These are phyloP conservation scores for Caenorhabditis sulstoni DNA, from an alignment of 2,888 invertebrate species.

Conservation along the genomic window DNA sequence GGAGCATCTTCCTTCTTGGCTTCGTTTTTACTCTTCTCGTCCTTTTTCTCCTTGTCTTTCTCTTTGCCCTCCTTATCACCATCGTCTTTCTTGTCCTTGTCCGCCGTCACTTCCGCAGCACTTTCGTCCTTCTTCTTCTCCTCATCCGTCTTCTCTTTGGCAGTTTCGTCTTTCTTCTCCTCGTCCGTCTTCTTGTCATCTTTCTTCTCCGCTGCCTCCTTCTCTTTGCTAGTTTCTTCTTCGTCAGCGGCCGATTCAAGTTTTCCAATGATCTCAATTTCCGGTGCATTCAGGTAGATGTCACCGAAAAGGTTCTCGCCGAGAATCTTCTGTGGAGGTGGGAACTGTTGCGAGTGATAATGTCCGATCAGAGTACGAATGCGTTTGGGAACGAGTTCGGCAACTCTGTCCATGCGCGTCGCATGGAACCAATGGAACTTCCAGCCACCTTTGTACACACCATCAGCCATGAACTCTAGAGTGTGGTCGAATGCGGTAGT, in stretches of 20 bases:
- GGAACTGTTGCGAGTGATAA: slow-evolving; percentile 25
- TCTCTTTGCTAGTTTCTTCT: slow-evolving; percentile 17
- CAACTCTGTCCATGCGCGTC: slow-evolving; percentile 41
- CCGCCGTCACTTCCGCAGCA: not conserved
- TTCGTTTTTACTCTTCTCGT: not conserved
- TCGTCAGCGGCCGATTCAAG: slow-evolving; percentile 9
- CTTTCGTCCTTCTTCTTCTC: slow-evolving; percentile 29
- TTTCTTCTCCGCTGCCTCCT: slow-evolving; percentile 10
- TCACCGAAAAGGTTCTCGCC: slow-evolving; percentile 35
- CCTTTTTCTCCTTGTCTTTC: slow-evolving; percentile 13
- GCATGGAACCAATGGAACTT: slow-evolving; percentile 51
- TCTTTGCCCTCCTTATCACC: slow-evolving; percentile 4
- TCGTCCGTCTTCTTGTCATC: slow-evolving; percentile 5
- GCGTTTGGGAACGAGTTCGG: not conserved
- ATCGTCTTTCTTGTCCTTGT: slow-evolving; percentile 2
- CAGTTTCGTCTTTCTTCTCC: slow-evolving; percentile 19
- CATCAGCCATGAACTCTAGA: slow-evolving; percentile 55
- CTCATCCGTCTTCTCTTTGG: slow-evolving; percentile 17
- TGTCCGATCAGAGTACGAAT: slow-evolving; percentile 16
- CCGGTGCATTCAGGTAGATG: slow-evolving; percentile 38
- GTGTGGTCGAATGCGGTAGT: slow-evolving; percentile 60
- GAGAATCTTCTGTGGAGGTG: slow-evolving; percentile 4
- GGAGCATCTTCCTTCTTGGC: slow-evolving; percentile 23
- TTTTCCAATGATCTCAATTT: slow-evolving; percentile 41
- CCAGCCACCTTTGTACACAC: slow-evolving; percentile 48